Evolutionary conservation across 2,113 vertebrate genomes (phyloP).

Genomic region (Chaetodon trifascialis): DNA sequence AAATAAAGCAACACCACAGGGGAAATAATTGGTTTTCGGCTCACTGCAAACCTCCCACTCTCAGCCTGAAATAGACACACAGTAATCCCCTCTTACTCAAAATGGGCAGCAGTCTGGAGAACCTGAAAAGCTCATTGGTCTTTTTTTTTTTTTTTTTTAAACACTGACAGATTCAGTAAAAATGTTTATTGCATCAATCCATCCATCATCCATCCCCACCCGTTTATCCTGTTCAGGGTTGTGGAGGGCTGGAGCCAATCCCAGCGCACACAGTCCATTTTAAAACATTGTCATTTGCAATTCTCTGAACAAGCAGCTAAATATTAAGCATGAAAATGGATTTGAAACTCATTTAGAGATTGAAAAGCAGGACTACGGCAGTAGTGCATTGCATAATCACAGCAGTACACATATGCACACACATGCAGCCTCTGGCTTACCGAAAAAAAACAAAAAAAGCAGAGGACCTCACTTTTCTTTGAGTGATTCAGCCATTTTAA

Average conservation of each 20-base stretch:
- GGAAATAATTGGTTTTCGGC: constrained; percentile 21
- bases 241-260: background rate
- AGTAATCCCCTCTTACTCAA: constrained; percentile 32
- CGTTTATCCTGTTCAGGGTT: background rate
- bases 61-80: constrained; percentile 25
- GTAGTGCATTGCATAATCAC: background rate
- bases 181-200: background rate
- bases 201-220: background rate
- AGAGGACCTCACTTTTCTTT: constrained; percentile 16
- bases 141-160: background rate
- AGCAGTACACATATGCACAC: background rate
- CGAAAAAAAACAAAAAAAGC: background rate
- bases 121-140: constrained; percentile 16
- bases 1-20: constrained; percentile 18
- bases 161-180: background rate
- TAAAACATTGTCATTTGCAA: background rate
- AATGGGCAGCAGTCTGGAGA: constrained; percentile 21
- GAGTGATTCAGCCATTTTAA: background rate
- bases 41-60: constrained; percentile 31
- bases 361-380: constrained; percentile 2
- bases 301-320: background rate
- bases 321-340: background rate
- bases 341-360: constrained; percentile 33
- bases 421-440: background rate
- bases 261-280: background rate